Conservation (phyloP, 2,888 invertebrate genomes). For the Plebejus argus region DNA sequence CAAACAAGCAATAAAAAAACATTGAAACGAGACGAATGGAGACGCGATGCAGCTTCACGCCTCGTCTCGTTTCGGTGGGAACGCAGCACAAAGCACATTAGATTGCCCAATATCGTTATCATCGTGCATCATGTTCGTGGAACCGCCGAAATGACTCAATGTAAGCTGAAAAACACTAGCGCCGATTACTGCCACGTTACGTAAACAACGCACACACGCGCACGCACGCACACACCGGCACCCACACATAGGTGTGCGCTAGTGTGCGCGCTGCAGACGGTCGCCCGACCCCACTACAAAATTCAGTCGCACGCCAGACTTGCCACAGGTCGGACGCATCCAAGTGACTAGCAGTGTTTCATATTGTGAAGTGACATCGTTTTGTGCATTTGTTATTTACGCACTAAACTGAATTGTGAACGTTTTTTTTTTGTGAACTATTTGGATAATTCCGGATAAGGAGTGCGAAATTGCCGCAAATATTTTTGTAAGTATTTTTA, state of each 20-base stretch:
- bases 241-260: constrained; percentile 42
- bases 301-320: constrained; percentile 72
- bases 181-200: constrained; percentile 65
- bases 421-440: constrained; percentile 62
- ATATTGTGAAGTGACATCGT: constrained; percentile 74
- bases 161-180: constrained; percentile 73
- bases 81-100: constrained; percentile 44
- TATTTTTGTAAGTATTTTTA: constrained; percentile 76
- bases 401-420: constrained; percentile 60
- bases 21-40: not conserved
- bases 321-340: constrained; percentile 61
- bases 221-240: constrained; percentile 52
- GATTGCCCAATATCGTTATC: constrained; percentile 45
- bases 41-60: not conserved
- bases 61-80: not conserved
- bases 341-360: constrained; percentile 68
- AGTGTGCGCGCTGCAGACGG: constrained; percentile 67
- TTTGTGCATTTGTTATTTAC: constrained; percentile 56
- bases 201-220: constrained; percentile 69
- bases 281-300: constrained; percentile 77
- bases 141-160: constrained; percentile 75
- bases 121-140: constrained; percentile 47
- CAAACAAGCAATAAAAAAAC: no score
- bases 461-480: constrained; percentile 73
- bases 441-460: constrained; percentile 77